Percentiles rank a stretch among this genome's conserved stretches.
Evolutionary conservation across 1,140 invertebrate genomes (phyloP).

Genomic region (Sinonovacula constricta): DNA sequence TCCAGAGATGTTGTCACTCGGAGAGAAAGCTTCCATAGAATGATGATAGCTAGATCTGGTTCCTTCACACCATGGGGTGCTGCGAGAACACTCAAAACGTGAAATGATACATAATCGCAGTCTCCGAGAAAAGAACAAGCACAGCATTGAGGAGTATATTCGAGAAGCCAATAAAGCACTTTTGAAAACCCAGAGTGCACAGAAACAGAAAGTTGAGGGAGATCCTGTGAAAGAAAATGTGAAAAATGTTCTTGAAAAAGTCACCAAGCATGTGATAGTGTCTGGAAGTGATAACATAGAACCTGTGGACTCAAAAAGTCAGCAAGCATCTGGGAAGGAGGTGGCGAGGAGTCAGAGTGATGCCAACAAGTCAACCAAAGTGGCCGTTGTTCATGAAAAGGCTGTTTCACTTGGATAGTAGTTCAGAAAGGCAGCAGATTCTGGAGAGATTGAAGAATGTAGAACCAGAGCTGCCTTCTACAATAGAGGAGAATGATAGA

Average conservation of each 20-base stretch:
- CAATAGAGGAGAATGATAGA: conserved; percentile 48
- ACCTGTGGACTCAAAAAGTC: not conserved
- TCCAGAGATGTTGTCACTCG: conserved; percentile 71
- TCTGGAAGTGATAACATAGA: not conserved
- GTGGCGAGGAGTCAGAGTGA: conserved; percentile 43
- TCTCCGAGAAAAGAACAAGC: conserved; percentile 28
- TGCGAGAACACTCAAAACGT: conserved; percentile 36
- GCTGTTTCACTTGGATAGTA: conserved; percentile 48
- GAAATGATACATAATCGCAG: conserved; percentile 29
- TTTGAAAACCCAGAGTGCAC: conserved; percentile 4
- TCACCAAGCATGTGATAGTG: conserved; percentile 17
- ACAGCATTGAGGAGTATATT: conserved; percentile 46
- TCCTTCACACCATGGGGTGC: conserved; percentile 56
- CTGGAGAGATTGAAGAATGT: conserved; percentile 45
- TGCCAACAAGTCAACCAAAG: conserved; percentile 41
- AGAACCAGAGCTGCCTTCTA: conserved; percentile 41
- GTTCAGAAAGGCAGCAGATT: conserved; percentile 46
- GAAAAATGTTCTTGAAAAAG: conserved; percentile 40
- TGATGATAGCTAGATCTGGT: conserved; percentile 72
- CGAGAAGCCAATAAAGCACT: conserved; percentile 20
- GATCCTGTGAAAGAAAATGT: conserved; percentile 46
- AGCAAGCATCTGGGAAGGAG: conserved; percentile 5
- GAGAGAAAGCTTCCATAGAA: conserved; percentile 72
- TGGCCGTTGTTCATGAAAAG: conserved; percentile 43
- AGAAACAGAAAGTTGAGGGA: not conserved